A percentile compares a stretch with the other conserved stretches of the same genome.
Conservation (phyloP, 2,113 vertebrate species). For the Heterocephalus glaber region DNA sequence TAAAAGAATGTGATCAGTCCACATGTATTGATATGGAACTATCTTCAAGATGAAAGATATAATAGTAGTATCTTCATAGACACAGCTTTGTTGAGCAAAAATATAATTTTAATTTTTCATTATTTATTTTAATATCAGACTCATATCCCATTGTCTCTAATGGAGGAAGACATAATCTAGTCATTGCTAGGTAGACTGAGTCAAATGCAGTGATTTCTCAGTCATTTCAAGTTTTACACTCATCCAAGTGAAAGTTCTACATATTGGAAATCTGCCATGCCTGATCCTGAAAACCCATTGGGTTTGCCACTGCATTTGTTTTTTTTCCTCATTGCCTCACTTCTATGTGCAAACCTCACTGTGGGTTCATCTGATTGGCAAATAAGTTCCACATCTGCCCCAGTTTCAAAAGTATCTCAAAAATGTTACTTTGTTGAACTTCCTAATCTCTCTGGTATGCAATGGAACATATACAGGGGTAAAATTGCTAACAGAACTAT, state of each 20-base stretch:
- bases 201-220: background rate
- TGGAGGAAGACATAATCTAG: background rate
- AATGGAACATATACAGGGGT: background rate
- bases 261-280: background rate
- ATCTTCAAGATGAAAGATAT: background rate
- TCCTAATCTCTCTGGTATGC: background rate
- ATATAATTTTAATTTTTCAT: constrained; percentile 3
- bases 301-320: background rate
- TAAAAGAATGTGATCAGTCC: background rate
- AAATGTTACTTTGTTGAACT: constrained; percentile 37
- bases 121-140: constrained; percentile 20
- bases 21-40: background rate
- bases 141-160: background rate
- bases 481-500: background rate
- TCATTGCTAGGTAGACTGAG: background rate
- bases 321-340: background rate
- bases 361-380: background rate
- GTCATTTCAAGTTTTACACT: background rate
- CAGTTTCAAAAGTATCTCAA: background rate
- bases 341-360: background rate
- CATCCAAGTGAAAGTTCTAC: background rate
- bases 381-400: background rate
- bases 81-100: constrained; percentile 4
- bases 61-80: background rate
- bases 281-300: background rate